phyloP scores from a whole-genome alignment of 2,113 vertebrate genomes.

The Coreoperca whiteheadi region DNA sequence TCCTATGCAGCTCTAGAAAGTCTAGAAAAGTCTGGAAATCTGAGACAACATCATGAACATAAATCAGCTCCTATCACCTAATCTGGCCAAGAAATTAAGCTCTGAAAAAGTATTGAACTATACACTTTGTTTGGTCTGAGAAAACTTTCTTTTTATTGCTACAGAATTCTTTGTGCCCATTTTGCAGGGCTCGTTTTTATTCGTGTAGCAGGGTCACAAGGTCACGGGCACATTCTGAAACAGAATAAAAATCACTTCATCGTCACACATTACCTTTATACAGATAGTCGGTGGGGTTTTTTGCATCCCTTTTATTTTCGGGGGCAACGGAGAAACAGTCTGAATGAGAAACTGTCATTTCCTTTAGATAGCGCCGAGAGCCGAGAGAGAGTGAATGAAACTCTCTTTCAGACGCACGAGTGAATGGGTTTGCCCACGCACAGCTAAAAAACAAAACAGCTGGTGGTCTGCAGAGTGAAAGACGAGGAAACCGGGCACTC shows the following conservation, averaged over 20 bases:
- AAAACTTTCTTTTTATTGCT: not conserved
- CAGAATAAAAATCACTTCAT: not conserved
- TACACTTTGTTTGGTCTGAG: not conserved
- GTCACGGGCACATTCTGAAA: not conserved
- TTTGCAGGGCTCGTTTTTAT: not conserved
- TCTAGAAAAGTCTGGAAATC: not conserved
- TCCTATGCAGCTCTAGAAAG: not conserved
- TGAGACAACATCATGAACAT: not conserved
- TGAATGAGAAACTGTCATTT: conserved; percentile 31
- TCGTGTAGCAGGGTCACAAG: not conserved
- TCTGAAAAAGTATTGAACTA: not conserved
- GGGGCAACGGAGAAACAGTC: not conserved
- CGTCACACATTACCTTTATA: not conserved
- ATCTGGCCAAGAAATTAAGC: not conserved
- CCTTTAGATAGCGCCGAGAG: conserved; percentile 5
- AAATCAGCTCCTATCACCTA: not conserved
- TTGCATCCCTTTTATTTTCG: not conserved
- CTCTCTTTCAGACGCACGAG: not conserved
- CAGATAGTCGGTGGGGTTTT: not conserved
- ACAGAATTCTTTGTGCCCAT: not conserved
- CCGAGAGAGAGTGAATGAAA: conserved; percentile 23
- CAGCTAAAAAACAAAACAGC: conserved; percentile 61
- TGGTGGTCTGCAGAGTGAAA: conserved; percentile 47
- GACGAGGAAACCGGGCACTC: conserved; percentile 28
- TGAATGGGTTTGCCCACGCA: conserved; percentile 22